Conservation (phyloP, 2,113 vertebrate species). For the Leiothrix lutea region DNA sequence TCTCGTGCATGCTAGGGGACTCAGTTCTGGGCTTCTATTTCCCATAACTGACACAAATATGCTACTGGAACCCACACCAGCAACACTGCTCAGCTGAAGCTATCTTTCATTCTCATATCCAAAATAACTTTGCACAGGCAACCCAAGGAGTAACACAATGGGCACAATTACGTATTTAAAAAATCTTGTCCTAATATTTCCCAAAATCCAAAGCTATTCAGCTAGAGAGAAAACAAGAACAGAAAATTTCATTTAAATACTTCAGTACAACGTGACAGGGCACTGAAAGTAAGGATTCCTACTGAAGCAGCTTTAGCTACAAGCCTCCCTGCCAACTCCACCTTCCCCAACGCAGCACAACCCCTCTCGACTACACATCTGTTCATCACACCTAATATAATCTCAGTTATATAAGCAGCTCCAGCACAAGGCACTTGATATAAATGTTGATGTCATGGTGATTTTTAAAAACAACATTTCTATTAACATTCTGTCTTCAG, state of each 20-base stretch:
- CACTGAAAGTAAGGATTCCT: background rate
- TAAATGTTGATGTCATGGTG: constrained; percentile 38
- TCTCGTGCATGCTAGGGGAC: background rate
- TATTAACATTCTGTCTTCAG: constrained; percentile 55
- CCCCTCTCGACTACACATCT: background rate
- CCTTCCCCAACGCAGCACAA: background rate
- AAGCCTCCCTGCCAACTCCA: background rate
- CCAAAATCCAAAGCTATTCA: background rate
- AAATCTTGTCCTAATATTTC: background rate
- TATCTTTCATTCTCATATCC: background rate
- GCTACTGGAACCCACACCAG: background rate
- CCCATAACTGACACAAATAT: background rate
- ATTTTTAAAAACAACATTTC: constrained; percentile 57
- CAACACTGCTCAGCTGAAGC: background rate
- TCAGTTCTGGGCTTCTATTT: background rate
- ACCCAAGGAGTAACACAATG: background rate
- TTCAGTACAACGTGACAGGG: background rate
- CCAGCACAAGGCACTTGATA: constrained; percentile 17
- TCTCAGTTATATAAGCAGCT: constrained; percentile 16
- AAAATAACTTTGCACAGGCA: background rate
- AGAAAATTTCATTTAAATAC: background rate
- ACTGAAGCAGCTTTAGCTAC: background rate
- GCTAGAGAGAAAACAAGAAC: background rate
- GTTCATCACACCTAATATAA: constrained; percentile 42
- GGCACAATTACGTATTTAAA: background rate